Conservation (phyloP, 2,113 vertebrate genomes). For the Elaphurus davidianus region DNA sequence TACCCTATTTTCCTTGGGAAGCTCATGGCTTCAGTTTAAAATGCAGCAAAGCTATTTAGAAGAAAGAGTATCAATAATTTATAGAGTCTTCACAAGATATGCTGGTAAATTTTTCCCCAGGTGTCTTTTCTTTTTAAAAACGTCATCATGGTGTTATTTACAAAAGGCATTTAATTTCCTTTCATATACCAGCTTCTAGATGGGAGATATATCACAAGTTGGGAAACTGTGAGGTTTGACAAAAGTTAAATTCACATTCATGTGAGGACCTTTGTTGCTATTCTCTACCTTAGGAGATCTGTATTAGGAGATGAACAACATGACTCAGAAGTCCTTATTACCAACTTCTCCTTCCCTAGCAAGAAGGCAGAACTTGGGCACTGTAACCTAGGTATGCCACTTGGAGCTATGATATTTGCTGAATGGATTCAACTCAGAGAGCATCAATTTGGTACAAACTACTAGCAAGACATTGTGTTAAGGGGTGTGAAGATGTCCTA, state of each 20-base stretch:
- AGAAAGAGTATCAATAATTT: neutral
- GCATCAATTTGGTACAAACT: neutral
- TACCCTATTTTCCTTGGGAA: slow-evolving; percentile 3
- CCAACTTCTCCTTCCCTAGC: neutral
- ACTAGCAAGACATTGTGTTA: neutral
- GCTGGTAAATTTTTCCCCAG: neutral
- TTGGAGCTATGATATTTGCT: neutral
- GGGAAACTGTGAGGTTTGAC: neutral
- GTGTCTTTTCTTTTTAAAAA: neutral
- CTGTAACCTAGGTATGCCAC: neutral
- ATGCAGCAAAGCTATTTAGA: neutral
- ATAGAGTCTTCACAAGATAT: neutral
- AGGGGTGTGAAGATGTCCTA: neutral
- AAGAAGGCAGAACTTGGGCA: neutral
- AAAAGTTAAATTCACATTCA: neutral
- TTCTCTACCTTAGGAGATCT: neutral
- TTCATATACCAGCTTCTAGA: neutral
- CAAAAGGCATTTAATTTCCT: neutral
- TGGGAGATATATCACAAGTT: neutral
- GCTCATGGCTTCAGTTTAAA: neutral
- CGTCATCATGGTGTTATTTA: neutral
- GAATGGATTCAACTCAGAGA: neutral
- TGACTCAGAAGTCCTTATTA: neutral
- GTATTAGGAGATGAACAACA: neutral
- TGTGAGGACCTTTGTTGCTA: neutral